A percentile compares a stretch with the other conserved stretches of the same genome.
phyloP scores from a whole-genome alignment of 2,797 vertebrate species.

The Sebastes oblongus region DNA sequence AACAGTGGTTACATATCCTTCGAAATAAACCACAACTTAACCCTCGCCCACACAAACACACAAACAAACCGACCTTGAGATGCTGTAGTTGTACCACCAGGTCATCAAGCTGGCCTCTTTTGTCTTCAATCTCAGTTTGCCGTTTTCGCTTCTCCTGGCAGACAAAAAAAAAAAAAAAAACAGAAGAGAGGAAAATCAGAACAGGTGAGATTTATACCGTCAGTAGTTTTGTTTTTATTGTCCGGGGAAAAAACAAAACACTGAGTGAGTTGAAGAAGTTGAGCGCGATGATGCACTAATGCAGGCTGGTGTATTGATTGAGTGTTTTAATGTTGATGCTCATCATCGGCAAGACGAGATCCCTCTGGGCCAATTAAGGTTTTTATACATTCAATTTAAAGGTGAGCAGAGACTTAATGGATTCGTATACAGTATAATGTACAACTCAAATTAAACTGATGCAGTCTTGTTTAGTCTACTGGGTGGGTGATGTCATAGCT shows the following conservation, averaged over 20 bases:
- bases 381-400: constrained; percentile 23
- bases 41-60: neutral
- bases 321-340: constrained; percentile 20
- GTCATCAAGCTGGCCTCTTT: constrained; percentile 93
- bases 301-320: constrained; percentile 8
- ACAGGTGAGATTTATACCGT: neutral
- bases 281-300: neutral
- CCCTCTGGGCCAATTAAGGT: neutral
- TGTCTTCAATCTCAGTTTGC: constrained; percentile 96
- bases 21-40: accelerated
- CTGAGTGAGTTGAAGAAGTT: neutral
- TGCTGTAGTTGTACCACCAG: constrained; percentile 96
- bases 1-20: no score
- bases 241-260: no score
- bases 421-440: neutral
- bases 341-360: neutral
- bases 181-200: neutral
- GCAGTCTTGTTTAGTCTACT: neutral
- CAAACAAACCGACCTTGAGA: constrained; percentile 88
- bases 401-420: constrained; percentile 1
- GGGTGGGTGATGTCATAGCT: neutral
- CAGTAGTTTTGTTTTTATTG: neutral
- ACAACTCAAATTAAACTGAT: neutral
- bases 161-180: constrained; percentile 1
- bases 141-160: constrained; percentile 94